These are phyloP conservation scores for Pseudorasbora parva DNA, from an alignment of 2,113 vertebrate species.

Conservation along the genomic window DNA sequence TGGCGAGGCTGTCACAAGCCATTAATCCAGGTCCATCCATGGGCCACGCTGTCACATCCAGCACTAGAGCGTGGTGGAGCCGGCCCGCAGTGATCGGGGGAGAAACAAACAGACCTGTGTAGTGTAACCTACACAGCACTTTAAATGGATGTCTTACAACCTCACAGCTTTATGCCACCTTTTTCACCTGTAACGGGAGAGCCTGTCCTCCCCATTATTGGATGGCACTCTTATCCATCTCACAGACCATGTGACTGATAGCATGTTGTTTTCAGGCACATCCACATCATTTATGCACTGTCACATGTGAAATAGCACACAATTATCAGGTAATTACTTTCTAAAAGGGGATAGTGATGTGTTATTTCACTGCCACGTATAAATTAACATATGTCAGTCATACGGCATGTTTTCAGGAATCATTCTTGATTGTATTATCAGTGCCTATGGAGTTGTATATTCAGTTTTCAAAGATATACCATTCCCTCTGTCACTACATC, in stretches of 20 bases:
- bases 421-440: neutral
- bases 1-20: conserved; percentile 77
- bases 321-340: conserved; percentile 31
- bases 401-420: neutral
- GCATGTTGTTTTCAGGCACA: conserved; percentile 1
- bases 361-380: conserved; percentile 12
- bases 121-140: conserved; percentile 52
- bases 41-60: conserved; percentile 70
- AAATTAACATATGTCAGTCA: neutral
- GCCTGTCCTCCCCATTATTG: conserved; percentile 36
- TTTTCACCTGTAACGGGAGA: conserved; percentile 41
- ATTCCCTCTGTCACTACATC: neutral
- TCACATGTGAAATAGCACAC: conserved; percentile 20
- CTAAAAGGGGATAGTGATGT: neutral
- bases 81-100: conserved; percentile 25
- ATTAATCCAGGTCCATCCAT: conserved; percentile 72
- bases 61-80: conserved; percentile 34
- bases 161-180: conserved; percentile 54
- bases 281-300: conserved; percentile 21
- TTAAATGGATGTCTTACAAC: conserved; percentile 63
- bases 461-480: neutral
- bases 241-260: conserved; percentile 3
- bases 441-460: neutral
- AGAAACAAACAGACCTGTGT: conserved; percentile 50
- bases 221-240: conserved; percentile 22